phyloP scores from a whole-genome alignment of 2,113 vertebrate species.

The Caloenas nicobarica region DNA sequence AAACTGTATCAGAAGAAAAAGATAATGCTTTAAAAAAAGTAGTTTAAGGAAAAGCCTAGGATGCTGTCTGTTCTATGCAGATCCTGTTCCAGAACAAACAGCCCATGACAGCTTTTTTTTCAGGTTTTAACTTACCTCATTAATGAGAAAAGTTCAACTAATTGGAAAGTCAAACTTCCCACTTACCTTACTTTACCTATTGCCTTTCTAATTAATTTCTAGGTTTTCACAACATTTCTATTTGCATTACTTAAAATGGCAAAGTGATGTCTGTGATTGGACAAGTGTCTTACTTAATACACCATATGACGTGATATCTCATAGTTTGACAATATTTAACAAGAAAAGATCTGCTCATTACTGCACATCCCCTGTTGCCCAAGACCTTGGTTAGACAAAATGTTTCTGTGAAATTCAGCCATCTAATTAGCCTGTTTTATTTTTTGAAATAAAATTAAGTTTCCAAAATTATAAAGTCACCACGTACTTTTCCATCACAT shows the following conservation, averaged over 20 bases:
- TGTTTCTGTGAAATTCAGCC: background rate
- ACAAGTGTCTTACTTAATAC: background rate
- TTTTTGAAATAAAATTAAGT: slow-evolving; percentile 8
- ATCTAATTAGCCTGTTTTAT: background rate
- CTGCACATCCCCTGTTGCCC: background rate
- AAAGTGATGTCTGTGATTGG: background rate
- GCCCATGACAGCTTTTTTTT: background rate
- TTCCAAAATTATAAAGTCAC: background rate
- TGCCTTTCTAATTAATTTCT: slow-evolving; percentile 23
- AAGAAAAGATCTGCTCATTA: background rate
- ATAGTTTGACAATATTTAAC: background rate
- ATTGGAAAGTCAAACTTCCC: background rate
- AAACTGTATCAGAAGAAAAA: background rate
- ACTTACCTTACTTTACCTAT: background rate
- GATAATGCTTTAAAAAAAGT: background rate
- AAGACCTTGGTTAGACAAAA: background rate
- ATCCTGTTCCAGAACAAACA: background rate
- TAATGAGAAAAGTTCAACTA: slow-evolving; percentile 14
- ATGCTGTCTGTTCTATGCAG: background rate
- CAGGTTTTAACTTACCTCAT: background rate
- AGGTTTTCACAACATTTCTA: background rate
- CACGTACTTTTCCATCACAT: background rate
- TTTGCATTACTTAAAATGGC: background rate
- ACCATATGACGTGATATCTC: background rate
- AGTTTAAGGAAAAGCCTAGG: background rate